Percentiles rank a stretch among this genome's conserved stretches.
phyloP scores from a whole-genome alignment of 2,113 vertebrate species.

The Helogale parvula region DNA sequence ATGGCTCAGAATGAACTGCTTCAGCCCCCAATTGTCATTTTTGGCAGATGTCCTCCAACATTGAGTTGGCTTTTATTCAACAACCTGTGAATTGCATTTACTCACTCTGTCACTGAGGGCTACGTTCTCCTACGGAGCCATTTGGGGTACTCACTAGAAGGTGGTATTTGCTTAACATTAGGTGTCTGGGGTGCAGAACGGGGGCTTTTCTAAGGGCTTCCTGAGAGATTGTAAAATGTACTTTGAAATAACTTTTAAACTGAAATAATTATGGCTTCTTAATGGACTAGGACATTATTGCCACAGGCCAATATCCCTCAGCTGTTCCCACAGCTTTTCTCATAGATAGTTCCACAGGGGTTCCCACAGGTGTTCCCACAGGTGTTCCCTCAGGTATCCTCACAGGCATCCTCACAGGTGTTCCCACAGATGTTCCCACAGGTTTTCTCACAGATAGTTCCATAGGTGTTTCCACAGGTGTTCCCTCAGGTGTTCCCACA shows the following conservation, averaged over 20 bases:
- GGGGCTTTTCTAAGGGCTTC: background rate
- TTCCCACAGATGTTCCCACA: too few species aligned
- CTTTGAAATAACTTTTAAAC: background rate
- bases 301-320: background rate
- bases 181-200: background rate
- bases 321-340: background rate
- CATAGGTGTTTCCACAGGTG: fast-evolving
- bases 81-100: background rate
- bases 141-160: background rate
- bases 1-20: slow-evolving; percentile 4
- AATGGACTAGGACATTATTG: background rate
- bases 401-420: background rate
- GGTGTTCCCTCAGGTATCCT: background rate
- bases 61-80: slow-evolving; percentile 54
- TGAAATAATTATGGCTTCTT: background rate
- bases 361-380: background rate
- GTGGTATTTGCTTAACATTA: background rate
- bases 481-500: background rate
- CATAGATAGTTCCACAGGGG: background rate
- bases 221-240: background rate
- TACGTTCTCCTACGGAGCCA: background rate
- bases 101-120: background rate
- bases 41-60: slow-evolving; percentile 45
- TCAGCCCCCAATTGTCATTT: background rate
- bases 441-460: background rate